Evolutionary conservation across 2,113 vertebrate genomes (phyloP).

Genomic region (Panurus biarmicus): DNA sequence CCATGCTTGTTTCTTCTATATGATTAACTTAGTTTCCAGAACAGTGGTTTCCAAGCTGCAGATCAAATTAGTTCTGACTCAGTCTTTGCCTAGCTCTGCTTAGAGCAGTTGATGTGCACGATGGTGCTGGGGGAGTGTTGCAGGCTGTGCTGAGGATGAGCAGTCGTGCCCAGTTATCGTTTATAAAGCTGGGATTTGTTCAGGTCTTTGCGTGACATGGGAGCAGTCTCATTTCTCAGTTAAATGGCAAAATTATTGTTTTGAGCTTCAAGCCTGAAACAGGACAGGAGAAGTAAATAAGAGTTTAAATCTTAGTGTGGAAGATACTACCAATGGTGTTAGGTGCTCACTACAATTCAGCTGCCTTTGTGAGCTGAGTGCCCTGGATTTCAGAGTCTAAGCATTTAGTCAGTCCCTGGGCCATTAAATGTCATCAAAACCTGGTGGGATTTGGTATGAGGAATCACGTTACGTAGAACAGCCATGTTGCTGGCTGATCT

Average conservation of each 20-base stretch:
- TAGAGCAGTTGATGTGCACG: accelerated
- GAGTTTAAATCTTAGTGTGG: not conserved
- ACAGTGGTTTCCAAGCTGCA: not conserved
- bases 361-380: not conserved
- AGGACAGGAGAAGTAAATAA: not conserved
- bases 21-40: not conserved
- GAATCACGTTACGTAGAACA: not conserved
- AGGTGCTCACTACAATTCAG: accelerated
- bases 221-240: not conserved
- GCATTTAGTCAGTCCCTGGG: not conserved
- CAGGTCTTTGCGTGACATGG: not conserved
- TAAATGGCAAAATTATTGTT: not conserved
- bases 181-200: not conserved
- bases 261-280: not conserved
- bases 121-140: not conserved
- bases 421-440: not conserved
- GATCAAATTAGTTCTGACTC: not conserved
- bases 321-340: not conserved
- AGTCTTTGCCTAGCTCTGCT: not conserved
- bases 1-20: not conserved
- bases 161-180: accelerated
- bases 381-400: not conserved
- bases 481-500: not conserved
- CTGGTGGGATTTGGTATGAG: not conserved
- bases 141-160: not conserved